Percentiles rank a stretch among this genome's conserved stretches.
phyloP scores from a whole-genome alignment of 1,140 invertebrate species.

The Procambarus virginalis region DNA sequence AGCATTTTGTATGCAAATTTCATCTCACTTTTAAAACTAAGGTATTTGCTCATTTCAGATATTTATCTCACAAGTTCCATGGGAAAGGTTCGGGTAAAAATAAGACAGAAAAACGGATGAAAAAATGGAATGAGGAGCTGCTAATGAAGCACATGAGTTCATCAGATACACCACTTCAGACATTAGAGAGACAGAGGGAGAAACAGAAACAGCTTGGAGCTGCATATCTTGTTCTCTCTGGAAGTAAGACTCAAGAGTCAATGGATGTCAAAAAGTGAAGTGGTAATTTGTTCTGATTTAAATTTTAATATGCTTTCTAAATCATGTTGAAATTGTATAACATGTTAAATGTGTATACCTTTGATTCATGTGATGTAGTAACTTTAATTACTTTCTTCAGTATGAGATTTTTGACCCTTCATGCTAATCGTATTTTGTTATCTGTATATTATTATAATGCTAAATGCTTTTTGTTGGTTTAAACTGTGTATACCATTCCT shows the following conservation, averaged over 20 bases:
- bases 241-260: constrained; percentile 80
- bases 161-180: constrained; percentile 96
- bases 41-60: constrained; percentile 75
- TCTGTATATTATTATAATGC: too few species aligned
- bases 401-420: too few species aligned
- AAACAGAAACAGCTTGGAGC: constrained; percentile 98
- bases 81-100: constrained; percentile 99
- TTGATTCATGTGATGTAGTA: not conserved
- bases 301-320: too few species aligned
- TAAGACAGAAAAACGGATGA: constrained; percentile 97
- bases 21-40: not conserved
- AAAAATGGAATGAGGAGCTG: constrained; percentile 84
- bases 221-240: constrained; percentile 94
- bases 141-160: constrained; percentile 99
- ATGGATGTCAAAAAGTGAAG: constrained; percentile 66
- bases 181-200: constrained; percentile 93
- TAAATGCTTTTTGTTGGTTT: too few species aligned
- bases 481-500: too few species aligned
- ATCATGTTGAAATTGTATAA: too few species aligned
- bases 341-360: too few species aligned
- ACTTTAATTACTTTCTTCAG: not conserved
- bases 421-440: too few species aligned
- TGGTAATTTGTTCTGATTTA: too few species aligned
- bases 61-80: constrained; percentile 98
- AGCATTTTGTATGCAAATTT: not conserved